Conservation (phyloP, 2,888 invertebrate species). For the Ashinkailepas kermadecensis region DNA sequence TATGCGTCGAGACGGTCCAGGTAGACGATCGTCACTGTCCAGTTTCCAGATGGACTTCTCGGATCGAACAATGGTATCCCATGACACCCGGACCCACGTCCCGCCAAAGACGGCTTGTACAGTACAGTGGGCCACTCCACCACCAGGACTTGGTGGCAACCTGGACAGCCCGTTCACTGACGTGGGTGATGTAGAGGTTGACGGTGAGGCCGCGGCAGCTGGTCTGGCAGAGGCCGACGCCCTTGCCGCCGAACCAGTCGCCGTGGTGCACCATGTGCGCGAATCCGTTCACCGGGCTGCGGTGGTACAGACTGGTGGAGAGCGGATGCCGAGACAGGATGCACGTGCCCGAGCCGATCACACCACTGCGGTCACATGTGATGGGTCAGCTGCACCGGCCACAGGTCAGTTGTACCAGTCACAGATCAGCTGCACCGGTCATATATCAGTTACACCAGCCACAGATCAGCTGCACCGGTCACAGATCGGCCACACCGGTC, state of each 20-base stretch:
- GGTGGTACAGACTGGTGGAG: slow-evolving; percentile 78
- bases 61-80: no score
- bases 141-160: no score
- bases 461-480: slow-evolving; percentile 38
- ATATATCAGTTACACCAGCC: slow-evolving; percentile 78
- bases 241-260: slow-evolving; percentile 99
- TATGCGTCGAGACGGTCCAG: no score
- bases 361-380: slow-evolving; percentile 57
- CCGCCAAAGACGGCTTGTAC: no score
- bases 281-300: slow-evolving; percentile 96
- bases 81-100: no score
- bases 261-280: slow-evolving; percentile 91
- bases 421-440: slow-evolving; percentile 53
- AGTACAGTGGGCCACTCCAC: no score
- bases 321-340: slow-evolving; percentile 76
- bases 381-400: background rate
- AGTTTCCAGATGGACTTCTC: no score
- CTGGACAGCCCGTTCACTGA: slow-evolving; percentile 23
- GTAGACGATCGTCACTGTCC: no score
- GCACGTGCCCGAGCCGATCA: slow-evolving; percentile 81
- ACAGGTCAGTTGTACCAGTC: no score
- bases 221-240: slow-evolving; percentile 73
- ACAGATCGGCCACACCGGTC: background rate
- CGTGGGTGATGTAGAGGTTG: slow-evolving; percentile 85
- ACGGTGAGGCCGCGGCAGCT: slow-evolving; percentile 58